Evolutionary conservation across 92 coral and sea anemone genomes (phyloP), one percentile per base, ranked within the genome.

Genomic region (Parazoanthus swiftii): DNA sequence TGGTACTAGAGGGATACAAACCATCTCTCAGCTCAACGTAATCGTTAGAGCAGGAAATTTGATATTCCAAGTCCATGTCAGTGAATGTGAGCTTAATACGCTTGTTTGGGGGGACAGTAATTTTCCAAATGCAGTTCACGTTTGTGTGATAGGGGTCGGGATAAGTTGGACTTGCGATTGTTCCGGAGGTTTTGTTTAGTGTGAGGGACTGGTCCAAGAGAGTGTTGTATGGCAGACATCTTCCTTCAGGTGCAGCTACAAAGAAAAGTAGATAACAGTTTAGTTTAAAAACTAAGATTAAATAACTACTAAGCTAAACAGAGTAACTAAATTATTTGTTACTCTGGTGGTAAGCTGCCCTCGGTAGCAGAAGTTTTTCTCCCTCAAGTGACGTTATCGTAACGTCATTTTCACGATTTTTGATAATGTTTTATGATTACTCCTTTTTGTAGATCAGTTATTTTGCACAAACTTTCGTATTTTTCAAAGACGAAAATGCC

Each of bases 21-120:
- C 75, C 75, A 70, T 70, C 75, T 70, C 75, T 70, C 26, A 70
- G 37, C 75, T 70, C 75, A 70, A 70, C 75, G 38, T 70, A 70
- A 70, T 70, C 75, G 13, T 70, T 2, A 15, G 35, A 8, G 13
- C 75, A 70, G 75, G 8, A 29, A 25, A 0, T 36, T n/a, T 25
- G 9, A 15, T 70, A 25, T 29, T 67, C 23, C 11, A 70, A 8
- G 14, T 70, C 38, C 29, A 70, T 70, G 33, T 70, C 75, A 6
- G 14, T 70, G 75, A 70, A 70, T 70, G 75, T 70, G 16, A 70
- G 75, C 29, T 70, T 70, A 9, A 70, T 37, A 70, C 75, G 75
- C 75, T 70, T 70, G 37, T 70, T 70, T 7, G 13, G 4, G 37
- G 75, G 75, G 15, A 70, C 37, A 15, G 75, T 70, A 36, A 70